Base-by-base conservation (phyloP, 2,888 invertebrate species). In the Dryocosmus kuriphilus region DNA sequence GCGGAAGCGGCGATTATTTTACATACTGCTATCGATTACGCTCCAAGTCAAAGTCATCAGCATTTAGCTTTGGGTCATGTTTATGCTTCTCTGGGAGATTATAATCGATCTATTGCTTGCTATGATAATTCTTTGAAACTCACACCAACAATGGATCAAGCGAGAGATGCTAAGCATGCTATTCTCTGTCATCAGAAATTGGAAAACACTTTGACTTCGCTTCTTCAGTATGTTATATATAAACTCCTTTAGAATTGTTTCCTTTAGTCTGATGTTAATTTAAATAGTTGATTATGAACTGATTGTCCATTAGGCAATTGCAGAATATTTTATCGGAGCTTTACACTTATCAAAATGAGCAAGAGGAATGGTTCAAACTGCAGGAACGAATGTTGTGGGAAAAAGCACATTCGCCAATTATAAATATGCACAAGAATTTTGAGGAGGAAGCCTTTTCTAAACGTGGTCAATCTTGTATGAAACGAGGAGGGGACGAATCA, bases 51-150 rank as follows among this genome's bases (percentile, higher is more conserved):
- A 84, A 92, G 94, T 3, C 91, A 93, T 62, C 94, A 93, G 82
- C 95, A 95, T 89, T 94, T 96, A 85, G 94, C 95, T 5, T 92
- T 97, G 19, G 96, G 94, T 9, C 95, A 96, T 89, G 94, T 96
- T 24, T 96, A 95, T 89, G 95, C 96, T 1, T 93, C 95, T 16
- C 85, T 94, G 38, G 94, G 94, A 0, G 95, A 96, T 81, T 96
- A 94, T 87, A 96, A 96, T 85, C 94, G 93, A 85, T 96, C 96
- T 0, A 91, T 95, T 78, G 92, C 93, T 51, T 94, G 94, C 87
- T 95, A 94, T 89, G 95, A 96, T 85, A 94, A 94, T 85, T 94
- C 95, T 76, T 88, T 96, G 67, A 94, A 94, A 86, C 89, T 96
- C 65, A 93, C 94, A 84, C 94, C 95, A 0, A 92, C 92, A 71